Evolutionary conservation across 2,113 vertebrate genomes (phyloP).

Genomic region (Centropus unirufus): DNA sequence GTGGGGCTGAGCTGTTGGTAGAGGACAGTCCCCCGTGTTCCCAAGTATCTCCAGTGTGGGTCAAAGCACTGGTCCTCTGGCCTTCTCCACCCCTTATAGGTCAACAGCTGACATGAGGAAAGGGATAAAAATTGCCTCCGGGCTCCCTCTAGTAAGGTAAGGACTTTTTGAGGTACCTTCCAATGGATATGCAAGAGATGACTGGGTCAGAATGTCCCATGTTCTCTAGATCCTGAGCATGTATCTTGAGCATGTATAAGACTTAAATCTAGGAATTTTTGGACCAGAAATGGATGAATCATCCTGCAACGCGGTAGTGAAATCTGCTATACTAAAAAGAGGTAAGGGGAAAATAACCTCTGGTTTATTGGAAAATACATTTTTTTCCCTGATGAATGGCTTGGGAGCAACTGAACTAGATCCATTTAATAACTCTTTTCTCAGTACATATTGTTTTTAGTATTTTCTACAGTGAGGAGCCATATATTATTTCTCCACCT

Average conservation of each 20-base stretch:
- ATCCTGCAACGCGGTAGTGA: not conserved
- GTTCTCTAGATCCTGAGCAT: not conserved
- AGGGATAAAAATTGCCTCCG: not conserved
- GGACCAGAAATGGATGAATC: not conserved
- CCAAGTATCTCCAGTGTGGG: not conserved
- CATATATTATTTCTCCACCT: not conserved
- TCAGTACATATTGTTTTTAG: not conserved
- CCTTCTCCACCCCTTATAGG: not conserved
- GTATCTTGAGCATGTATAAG: not conserved
- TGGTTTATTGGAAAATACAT: not conserved
- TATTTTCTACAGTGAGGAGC: not conserved
- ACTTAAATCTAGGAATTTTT: not conserved
- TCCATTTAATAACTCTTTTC: not conserved
- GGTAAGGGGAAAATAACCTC: accelerated
- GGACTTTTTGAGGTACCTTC: not conserved
- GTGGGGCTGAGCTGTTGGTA: accelerated
- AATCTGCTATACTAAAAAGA: not conserved
- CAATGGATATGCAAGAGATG: not conserved
- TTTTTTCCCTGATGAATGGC: not conserved
- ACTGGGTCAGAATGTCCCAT: not conserved
- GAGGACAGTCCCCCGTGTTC: not conserved
- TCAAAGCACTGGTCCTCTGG: not conserved
- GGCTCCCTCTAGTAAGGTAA: not conserved
- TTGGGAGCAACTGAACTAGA: not conserved
- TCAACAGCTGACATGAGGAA: not conserved